phyloP scores from a whole-genome alignment of 2,113 vertebrate genomes.

The Melanostigma gelatinosum region DNA sequence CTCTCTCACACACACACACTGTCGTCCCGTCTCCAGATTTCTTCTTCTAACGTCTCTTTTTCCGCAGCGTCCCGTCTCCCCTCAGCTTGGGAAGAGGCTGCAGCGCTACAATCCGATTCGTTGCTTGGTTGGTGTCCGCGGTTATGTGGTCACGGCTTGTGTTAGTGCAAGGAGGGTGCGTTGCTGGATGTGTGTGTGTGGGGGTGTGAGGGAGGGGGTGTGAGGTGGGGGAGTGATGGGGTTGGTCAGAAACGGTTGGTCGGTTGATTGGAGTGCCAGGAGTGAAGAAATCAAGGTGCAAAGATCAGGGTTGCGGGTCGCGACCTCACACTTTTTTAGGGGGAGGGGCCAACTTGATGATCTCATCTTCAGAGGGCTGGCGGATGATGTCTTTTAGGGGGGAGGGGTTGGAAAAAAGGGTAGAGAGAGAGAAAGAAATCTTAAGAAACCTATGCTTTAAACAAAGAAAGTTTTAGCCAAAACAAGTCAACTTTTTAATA shows the following conservation, averaged over 20 bases:
- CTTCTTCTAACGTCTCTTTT: slow-evolving; percentile 52
- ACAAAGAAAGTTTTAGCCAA: neutral
- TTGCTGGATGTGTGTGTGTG: slow-evolving; percentile 11
- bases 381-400: slow-evolving; percentile 89
- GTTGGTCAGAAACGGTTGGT: slow-evolving; percentile 47
- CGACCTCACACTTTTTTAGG: slow-evolving; percentile 91
- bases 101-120: slow-evolving; percentile 73
- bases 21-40: slow-evolving; percentile 39
- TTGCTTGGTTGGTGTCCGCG: slow-evolving; percentile 51
- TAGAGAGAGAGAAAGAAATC: neutral
- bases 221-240: slow-evolving; percentile 9
- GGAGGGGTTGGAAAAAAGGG: neutral
- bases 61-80: slow-evolving; percentile 14
- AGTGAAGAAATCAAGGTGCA: slow-evolving; percentile 71
- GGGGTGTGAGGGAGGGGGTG: slow-evolving; percentile 15
- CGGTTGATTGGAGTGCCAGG: slow-evolving; percentile 63
- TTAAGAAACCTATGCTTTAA: neutral
- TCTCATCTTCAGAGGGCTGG: slow-evolving; percentile 95
- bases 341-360: slow-evolving; percentile 95
- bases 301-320: slow-evolving; percentile 51
- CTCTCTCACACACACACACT: slow-evolving; percentile 6
- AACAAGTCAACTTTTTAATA: neutral
- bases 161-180: slow-evolving; percentile 36
- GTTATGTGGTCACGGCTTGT: slow-evolving; percentile 26
- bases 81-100: slow-evolving; percentile 38